Base-by-base conservation (phyloP, 2,113 vertebrate genomes). In the Ictidomys tridecemlineatus region DNA sequence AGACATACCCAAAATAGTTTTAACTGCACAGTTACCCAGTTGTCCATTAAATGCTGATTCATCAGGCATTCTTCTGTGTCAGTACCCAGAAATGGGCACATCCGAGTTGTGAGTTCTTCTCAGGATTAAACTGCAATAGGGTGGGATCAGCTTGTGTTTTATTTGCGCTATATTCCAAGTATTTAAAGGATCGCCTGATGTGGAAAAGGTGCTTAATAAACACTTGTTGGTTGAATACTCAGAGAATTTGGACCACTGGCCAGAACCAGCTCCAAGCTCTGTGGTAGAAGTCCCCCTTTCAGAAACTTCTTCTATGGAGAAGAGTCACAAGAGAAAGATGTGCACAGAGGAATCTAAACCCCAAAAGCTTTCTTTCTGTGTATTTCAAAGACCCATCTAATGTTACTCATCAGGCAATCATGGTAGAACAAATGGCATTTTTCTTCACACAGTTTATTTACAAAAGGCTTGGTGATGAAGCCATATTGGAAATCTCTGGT, bases 301-400 rank as follows among this genome's bases (percentile, higher is more conserved):
- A 42, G 63, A 87, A 92, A 45, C 13, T 30, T 65, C n/a, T 22
- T 32, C 26, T 2, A 0, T 13, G 48, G 85, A 73, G 34, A 93
- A 48, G 1, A 82, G 63, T 3, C 34, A 76, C 53, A 56, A 30
- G 22, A 92, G 72, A 91, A 79, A 10, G 51, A 51, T 86, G 45
- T 45, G 45, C 65, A 67, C 42, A 80, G 28, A 97, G 39, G 72
- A 72, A 67, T 45, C 93, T 69, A 65, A 88, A 85, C 69, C 96
- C 89, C 74, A 42, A 79, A 7, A 51, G 48, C 78, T 45, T 65
- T 61, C 88, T 1, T 93, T 94, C 70, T 80, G 4, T 72, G 77
- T 37, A n/a, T 93, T 97, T 96, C 92, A 88, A 93, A 96, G 90
- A 65, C 9, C 10, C 67, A 45, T 85, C 94, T 96, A 89, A 92